Evolutionary conservation across 2,888 invertebrate genomes (phyloP).

Genomic region (Artemia sp.): DNA sequence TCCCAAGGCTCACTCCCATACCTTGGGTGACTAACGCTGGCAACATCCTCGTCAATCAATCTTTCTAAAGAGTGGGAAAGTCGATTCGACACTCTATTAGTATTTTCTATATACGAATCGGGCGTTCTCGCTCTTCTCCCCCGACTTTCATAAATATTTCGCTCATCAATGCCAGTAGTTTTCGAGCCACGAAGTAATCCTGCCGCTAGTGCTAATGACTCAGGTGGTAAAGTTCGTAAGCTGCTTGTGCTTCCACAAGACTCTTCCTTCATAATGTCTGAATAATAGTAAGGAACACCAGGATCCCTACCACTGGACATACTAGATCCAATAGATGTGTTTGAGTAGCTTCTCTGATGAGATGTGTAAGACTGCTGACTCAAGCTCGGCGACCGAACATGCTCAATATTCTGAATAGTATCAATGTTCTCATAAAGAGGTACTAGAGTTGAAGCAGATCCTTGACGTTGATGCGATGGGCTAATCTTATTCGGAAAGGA

Average conservation of each 20-base stretch:
- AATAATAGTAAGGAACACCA: constrained; percentile 59
- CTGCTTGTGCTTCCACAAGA: constrained; percentile 15
- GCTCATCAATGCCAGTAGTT: constrained; percentile 40
- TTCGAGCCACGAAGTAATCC: constrained; percentile 19
- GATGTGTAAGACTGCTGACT: constrained; percentile 1
- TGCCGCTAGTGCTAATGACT: constrained; percentile 14
- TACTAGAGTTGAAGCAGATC: not conserved
- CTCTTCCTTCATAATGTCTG: constrained; percentile 42
- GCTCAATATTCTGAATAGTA: not conserved
- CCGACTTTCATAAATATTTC: constrained; percentile 48
- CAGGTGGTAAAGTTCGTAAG: not conserved
- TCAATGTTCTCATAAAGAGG: constrained; percentile 10
- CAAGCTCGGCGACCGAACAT: not conserved
- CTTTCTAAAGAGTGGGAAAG: constrained; percentile 43
- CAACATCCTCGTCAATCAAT: constrained; percentile 36
- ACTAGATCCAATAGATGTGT: not conserved
- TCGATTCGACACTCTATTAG: constrained; percentile 32
- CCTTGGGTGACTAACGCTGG: not conserved
- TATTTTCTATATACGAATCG: constrained; percentile 31
- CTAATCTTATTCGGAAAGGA: not conserved
- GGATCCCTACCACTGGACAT: constrained; percentile 17
- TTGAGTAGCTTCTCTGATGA: constrained; percentile 8
- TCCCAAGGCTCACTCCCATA: constrained; percentile 45
- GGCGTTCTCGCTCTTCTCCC: constrained; percentile 30
- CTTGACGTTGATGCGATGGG: constrained; percentile 1